A percentile compares a stretch with the other conserved stretches of the same genome.
Conservation (phyloP, 2,797 vertebrate species). For the Lepus townsendii region DNA sequence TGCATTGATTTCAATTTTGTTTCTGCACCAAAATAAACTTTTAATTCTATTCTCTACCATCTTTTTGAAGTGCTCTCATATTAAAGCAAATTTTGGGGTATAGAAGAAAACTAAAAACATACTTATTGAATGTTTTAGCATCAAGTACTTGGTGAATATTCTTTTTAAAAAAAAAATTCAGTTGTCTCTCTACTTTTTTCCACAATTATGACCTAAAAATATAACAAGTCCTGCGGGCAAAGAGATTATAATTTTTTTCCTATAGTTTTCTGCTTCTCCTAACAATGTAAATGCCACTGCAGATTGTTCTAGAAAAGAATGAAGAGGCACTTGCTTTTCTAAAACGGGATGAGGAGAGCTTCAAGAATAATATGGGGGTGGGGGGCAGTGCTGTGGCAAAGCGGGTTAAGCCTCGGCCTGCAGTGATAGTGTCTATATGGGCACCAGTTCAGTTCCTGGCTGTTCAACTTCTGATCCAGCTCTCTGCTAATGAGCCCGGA, state of each 20-base stretch:
- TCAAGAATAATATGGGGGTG: background rate
- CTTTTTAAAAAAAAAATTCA: background rate
- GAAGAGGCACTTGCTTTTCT: background rate
- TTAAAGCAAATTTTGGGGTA: background rate
- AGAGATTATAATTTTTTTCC: background rate
- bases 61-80: too few species aligned
- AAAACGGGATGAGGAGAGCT: background rate
- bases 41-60: too few species aligned
- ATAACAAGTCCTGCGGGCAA: background rate
- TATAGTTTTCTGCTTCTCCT: background rate
- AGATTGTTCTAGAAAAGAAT: slow-evolving; percentile 30
- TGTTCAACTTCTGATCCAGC: too few species aligned
- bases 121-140: background rate
- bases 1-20: too few species aligned
- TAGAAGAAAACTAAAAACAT: background rate
- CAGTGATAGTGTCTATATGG: too few species aligned
- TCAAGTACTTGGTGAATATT: background rate
- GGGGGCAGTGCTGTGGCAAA: too few species aligned
- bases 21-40: too few species aligned
- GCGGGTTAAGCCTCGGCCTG: too few species aligned
- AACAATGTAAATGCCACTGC: background rate
- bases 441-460: too few species aligned
- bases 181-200: slow-evolving; percentile 34
- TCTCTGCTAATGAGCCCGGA: too few species aligned
- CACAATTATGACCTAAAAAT: background rate